Evolutionary conservation across 2,888 invertebrate genomes (phyloP).

Genomic region (Pyrrhosoma nymphula): DNA sequence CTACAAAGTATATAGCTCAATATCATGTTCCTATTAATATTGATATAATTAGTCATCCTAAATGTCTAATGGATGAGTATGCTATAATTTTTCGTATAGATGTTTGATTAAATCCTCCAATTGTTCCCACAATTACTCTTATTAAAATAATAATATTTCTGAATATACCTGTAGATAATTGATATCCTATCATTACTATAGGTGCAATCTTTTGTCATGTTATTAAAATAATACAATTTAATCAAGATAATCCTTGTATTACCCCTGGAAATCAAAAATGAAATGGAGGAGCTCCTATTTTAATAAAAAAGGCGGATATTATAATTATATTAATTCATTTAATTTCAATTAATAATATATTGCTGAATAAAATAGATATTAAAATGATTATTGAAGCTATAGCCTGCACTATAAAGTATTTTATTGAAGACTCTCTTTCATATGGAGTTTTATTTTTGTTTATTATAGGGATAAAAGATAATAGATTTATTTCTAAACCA

Average conservation of each 20-base stretch:
- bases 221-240: conserved; percentile 81
- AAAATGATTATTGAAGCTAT: conserved; percentile 81
- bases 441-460: conserved; percentile 79
- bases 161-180: conserved; percentile 77
- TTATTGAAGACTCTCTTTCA: conserved; percentile 81
- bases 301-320: conserved; percentile 77
- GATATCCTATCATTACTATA: conserved; percentile 80
- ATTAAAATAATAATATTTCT: conserved; percentile 78
- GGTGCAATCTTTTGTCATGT: conserved; percentile 86
- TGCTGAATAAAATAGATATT: conserved; percentile 78
- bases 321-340: conserved; percentile 75
- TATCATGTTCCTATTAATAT: conserved; percentile 68
- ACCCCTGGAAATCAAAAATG: conserved; percentile 83
- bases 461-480: conserved; percentile 82
- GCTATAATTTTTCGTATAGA: conserved; percentile 82
- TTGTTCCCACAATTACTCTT: conserved; percentile 79
- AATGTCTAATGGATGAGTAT: conserved; percentile 84
- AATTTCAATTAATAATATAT: conserved; percentile 75
- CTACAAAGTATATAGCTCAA: conserved; percentile 77
- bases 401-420: conserved; percentile 83
- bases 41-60: conserved; percentile 81
- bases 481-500: conserved; percentile 83
- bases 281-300: conserved; percentile 82
- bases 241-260: conserved; percentile 81
- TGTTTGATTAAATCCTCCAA: conserved; percentile 81